Evolutionary conservation across 2,113 vertebrate genomes (phyloP).

Genomic region (Upupa epops): DNA sequence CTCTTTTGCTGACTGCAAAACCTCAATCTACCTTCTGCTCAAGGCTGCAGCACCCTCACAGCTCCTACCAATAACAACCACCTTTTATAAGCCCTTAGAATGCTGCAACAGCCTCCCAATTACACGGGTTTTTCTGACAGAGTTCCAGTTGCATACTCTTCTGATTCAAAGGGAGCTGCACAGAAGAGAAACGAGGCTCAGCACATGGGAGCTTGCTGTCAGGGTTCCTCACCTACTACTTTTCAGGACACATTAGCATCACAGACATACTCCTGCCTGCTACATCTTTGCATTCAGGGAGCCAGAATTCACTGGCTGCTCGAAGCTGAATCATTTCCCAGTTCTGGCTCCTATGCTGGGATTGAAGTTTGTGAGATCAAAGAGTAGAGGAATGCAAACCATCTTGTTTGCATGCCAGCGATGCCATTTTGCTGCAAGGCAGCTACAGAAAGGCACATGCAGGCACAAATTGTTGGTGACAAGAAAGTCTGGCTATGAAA

Average conservation of each 20-base stretch:
- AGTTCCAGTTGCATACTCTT: background rate
- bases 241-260: background rate
- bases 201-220: background rate
- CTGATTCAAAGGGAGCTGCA: background rate
- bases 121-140: background rate
- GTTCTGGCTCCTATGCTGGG: constrained; percentile 24
- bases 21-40: background rate
- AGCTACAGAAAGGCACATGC: constrained; percentile 38
- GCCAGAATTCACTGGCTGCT: constrained; percentile 28
- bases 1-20: background rate
- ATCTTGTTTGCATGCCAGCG: constrained; percentile 36
- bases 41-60: background rate
- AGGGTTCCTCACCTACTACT: background rate
- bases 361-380: constrained; percentile 42
- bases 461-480: background rate
- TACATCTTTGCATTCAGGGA: background rate
- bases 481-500: background rate
- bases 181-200: background rate
- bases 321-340: constrained; percentile 11
- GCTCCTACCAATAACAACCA: background rate
- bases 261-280: constrained; percentile 7
- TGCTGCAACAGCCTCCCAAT: background rate
- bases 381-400: constrained; percentile 43
- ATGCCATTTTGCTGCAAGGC: constrained; percentile 45
- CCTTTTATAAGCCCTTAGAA: background rate